Evolutionary conservation across 2,797 vertebrate species (phyloP).

Genomic region (Aselliscus stoliczkanus): DNA sequence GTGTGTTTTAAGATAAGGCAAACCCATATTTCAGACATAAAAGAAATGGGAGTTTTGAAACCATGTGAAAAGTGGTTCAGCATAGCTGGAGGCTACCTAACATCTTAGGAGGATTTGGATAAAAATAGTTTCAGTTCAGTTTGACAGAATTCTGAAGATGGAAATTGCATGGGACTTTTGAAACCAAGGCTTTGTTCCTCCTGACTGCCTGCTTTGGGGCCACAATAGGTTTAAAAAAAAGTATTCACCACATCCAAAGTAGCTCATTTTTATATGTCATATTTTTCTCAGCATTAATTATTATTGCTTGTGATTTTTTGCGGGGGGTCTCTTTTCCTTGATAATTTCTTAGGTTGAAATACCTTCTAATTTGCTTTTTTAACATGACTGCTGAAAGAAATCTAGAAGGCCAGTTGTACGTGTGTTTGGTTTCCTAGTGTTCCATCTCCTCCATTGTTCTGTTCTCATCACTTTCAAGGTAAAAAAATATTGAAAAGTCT

Average conservation of each 20-base stretch:
- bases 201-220: background rate
- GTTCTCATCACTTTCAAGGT: background rate
- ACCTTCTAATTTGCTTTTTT: background rate
- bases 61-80: constrained; percentile 37
- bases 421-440: background rate
- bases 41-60: constrained; percentile 57
- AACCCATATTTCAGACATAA: constrained; percentile 49
- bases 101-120: constrained; percentile 61
- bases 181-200: constrained; percentile 32
- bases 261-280: background rate
- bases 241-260: background rate
- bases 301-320: background rate
- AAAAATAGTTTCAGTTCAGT: constrained; percentile 59
- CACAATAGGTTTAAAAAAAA: background rate
- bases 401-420: background rate
- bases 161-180: constrained; percentile 50
- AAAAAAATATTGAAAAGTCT: background rate
- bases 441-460: background rate
- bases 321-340: background rate
- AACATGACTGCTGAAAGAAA: background rate
- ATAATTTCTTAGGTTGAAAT: background rate
- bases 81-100: constrained; percentile 62
- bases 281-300: background rate
- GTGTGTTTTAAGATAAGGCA: constrained; percentile 60
- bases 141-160: constrained; percentile 54